These are phyloP conservation scores for Rhadinocentrus ornatus DNA, from an alignment of 2,797 vertebrate species.

Conservation along the genomic window DNA sequence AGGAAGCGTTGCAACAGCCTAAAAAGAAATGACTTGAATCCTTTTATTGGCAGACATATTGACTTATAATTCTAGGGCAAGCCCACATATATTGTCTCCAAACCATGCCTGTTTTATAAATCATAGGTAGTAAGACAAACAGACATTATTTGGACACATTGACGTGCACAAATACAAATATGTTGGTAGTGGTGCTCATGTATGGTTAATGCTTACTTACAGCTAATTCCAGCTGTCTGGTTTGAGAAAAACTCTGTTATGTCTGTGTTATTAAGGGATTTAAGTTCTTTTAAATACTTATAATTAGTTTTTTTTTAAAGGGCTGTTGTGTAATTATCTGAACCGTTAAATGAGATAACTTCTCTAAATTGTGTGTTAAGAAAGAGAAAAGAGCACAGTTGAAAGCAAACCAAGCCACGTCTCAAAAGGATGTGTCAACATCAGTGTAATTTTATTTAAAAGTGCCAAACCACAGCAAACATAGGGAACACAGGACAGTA, in stretches of 20 bases:
- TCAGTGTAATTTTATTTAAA: slow-evolving; percentile 29
- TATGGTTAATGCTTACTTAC: not conserved
- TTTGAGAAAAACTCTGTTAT: not conserved
- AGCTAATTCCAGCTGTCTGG: not conserved
- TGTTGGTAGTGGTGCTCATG: not conserved
- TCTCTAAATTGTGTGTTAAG: slow-evolving; percentile 2
- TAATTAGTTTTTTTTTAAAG: not conserved
- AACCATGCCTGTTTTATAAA: no score
- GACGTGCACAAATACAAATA: no score
- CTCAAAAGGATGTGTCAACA: slow-evolving; percentile 8
- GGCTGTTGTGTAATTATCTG: not conserved
- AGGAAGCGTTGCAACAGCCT: not conserved
- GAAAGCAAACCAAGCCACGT: slow-evolving; percentile 24
- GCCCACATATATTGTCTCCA: not conserved
- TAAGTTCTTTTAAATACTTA: not conserved
- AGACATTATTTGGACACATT: not conserved
- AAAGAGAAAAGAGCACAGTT: not conserved
- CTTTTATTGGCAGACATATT: not conserved
- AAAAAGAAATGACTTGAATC: not conserved
- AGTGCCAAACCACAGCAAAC: slow-evolving; percentile 6
- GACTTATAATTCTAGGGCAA: not conserved
- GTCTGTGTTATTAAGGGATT: slow-evolving; percentile 21
- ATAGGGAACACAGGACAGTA: not conserved
- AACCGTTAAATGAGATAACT: not conserved
- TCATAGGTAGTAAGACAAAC: not conserved